Evolutionary conservation across 2,888 invertebrate genomes (phyloP).

Genomic region (Limnephilus rhombicus): DNA sequence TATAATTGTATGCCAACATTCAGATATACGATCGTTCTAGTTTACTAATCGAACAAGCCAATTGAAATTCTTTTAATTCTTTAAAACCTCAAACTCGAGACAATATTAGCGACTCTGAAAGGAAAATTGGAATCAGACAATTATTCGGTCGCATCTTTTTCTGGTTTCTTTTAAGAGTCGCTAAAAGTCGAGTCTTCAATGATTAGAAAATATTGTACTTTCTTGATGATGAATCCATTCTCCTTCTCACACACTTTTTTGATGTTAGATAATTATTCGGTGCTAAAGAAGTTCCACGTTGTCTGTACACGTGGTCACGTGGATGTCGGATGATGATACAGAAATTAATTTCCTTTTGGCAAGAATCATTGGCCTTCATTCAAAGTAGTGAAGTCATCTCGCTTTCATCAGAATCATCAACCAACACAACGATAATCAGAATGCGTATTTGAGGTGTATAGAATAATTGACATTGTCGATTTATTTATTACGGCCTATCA

Average conservation of each 20-base stretch:
- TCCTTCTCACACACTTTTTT: neutral
- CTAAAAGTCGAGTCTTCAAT: too few species aligned
- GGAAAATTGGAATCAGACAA: too few species aligned
- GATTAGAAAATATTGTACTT: neutral
- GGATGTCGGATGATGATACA: neutral
- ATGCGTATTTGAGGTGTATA: neutral
- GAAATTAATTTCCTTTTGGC: constrained; percentile 12
- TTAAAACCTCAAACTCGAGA: too few species aligned
- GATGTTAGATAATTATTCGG: neutral
- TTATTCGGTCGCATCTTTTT: too few species aligned
- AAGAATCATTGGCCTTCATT: neutral
- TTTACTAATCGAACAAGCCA: neutral
- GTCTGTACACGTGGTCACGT: neutral
- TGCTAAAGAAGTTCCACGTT: neutral
- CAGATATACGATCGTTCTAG: neutral
- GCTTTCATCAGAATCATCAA: neutral
- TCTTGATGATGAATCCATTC: neutral
- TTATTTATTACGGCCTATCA: neutral
- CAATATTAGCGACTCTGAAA: too few species aligned
- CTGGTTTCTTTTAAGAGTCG: too few species aligned
- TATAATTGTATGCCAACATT: neutral
- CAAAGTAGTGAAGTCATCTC: neutral
- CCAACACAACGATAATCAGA: too few species aligned
- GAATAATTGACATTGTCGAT: neutral
- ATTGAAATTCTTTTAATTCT: too few species aligned